phyloP scores from a whole-genome alignment of 2,113 vertebrate species.

The Seriola aureovittata region DNA sequence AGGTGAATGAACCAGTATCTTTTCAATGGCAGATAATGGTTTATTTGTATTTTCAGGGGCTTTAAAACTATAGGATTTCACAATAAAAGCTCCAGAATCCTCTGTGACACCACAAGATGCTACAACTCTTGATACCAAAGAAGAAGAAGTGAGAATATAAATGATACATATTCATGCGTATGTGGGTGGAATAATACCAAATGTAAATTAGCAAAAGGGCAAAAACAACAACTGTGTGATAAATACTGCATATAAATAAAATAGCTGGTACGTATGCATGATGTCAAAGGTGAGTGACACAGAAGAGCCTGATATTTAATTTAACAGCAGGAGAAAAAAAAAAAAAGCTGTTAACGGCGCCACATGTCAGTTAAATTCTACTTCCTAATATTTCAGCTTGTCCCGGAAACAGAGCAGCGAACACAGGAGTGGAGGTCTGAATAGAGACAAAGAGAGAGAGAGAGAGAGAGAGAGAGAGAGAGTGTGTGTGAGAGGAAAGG shows the following conservation, averaged over 20 bases:
- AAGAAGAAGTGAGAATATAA: conserved; percentile 29
- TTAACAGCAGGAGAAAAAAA: neutral
- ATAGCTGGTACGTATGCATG: neutral
- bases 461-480: neutral
- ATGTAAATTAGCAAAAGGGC: conserved; percentile 67
- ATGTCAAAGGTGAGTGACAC: conserved; percentile 62
- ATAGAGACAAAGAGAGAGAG: conserved; percentile 9
- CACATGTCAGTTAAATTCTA: neutral
- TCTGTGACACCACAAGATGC: conserved; percentile 4
- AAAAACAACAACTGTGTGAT: conserved; percentile 48
- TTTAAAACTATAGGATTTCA: conserved; percentile 14
- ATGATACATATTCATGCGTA: conserved; percentile 71
- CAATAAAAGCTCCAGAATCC: conserved; percentile 21
- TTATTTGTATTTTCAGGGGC: neutral
- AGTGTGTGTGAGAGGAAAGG: neutral
- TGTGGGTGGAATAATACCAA: conserved; percentile 72
- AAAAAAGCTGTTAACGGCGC: neutral
- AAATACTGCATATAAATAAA: conserved; percentile 48
- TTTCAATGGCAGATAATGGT: too few species aligned
- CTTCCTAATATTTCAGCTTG: conserved; percentile 18
- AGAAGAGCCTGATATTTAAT: conserved; percentile 25
- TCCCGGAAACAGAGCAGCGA: conserved; percentile 26
- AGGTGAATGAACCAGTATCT: too few species aligned
- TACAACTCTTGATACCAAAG: conserved; percentile 40
- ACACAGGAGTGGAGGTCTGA: conserved; percentile 27